These are phyloP conservation scores for Aphelocoma californica DNA, from an alignment of 2,797 vertebrate genomes.

Conservation along the genomic window DNA sequence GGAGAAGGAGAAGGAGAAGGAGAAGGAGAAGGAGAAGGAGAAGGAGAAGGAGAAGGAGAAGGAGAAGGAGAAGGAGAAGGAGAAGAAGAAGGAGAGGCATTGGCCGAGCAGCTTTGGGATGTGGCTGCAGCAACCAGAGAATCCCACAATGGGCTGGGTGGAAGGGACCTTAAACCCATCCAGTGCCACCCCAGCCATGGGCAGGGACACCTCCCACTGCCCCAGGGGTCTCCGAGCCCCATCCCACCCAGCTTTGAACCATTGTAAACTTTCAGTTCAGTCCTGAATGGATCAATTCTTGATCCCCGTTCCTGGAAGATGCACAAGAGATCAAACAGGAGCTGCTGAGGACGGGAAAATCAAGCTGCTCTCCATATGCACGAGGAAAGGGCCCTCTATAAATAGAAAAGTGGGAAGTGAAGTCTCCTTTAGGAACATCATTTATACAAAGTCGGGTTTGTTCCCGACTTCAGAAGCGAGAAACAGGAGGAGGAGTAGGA, in stretches of 20 bases:
- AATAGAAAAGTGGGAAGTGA: conserved; percentile 26
- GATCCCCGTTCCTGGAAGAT: background rate
- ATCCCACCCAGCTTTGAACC: background rate
- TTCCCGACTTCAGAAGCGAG: conserved; percentile 42
- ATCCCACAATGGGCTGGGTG: background rate
- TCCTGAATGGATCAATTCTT: background rate
- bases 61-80: background rate
- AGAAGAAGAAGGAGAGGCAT: too few species aligned
- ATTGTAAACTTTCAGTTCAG: background rate
- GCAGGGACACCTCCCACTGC: background rate
- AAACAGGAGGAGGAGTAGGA: background rate
- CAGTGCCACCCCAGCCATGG: background rate
- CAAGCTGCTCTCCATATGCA: conserved; percentile 60
- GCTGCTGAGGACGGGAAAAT: background rate
- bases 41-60: background rate
- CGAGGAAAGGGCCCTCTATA: background rate
- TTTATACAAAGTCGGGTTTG: background rate
- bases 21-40: background rate
- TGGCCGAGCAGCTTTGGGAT: background rate
- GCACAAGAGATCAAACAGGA: conserved; percentile 23
- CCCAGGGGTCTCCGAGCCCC: background rate
- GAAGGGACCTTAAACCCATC: background rate
- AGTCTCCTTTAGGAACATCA: conserved; percentile 5
- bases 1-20: rapidly evolving
- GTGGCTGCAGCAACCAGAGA: background rate